These are phyloP conservation scores for Nasonovia ribisnigri DNA, from an alignment of 2,888 invertebrate genomes.

Conservation along the genomic window DNA sequence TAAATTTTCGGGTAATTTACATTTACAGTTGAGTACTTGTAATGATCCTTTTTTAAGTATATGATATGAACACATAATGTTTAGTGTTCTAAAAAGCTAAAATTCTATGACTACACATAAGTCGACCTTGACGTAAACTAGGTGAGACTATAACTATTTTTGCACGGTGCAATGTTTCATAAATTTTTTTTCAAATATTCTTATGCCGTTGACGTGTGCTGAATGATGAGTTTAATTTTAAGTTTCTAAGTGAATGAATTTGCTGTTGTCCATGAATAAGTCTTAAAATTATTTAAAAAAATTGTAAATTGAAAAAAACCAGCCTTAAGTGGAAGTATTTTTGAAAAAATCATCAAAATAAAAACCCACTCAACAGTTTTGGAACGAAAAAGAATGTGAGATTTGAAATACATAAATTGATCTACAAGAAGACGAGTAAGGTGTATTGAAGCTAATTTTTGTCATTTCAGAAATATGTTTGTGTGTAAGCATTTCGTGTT, in stretches of 20 bases:
- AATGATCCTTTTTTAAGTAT: background rate
- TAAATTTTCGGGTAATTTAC: constrained; percentile 40
- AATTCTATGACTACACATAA: background rate
- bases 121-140: constrained; percentile 58
- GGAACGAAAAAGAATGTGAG: background rate
- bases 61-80: background rate
- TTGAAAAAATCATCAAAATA: background rate
- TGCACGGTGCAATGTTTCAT: constrained; percentile 23
- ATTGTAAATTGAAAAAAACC: background rate
- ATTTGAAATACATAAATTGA: constrained; percentile 18
- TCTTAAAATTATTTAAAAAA: background rate
- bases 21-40: background rate
- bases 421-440: background rate
- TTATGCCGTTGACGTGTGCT: constrained; percentile 26
- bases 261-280: background rate
- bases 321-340: background rate
- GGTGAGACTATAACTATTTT: constrained; percentile 60
- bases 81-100: background rate
- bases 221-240: constrained; percentile 61
- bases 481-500: constrained; percentile 46
- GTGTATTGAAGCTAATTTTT: constrained; percentile 22
- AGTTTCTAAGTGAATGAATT: constrained; percentile 16
- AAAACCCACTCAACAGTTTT: background rate
- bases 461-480: constrained; percentile 44
- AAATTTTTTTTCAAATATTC: background rate